Evolutionary conservation across 2,113 vertebrate genomes (phyloP).

Genomic region (Seriola quinqueradiata): DNA sequence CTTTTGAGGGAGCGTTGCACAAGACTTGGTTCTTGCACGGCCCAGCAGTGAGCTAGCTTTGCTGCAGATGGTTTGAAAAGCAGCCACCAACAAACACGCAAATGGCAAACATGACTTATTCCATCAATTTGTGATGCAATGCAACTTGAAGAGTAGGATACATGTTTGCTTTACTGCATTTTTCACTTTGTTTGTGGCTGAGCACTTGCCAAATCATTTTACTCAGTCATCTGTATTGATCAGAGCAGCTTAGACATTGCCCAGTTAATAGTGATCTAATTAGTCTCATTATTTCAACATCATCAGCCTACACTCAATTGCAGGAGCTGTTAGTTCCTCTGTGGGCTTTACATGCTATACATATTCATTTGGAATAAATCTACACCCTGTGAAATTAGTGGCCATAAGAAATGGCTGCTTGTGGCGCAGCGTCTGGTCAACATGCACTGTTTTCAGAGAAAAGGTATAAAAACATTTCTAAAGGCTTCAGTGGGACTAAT

Average conservation of each 20-base stretch:
- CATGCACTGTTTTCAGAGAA: slow-evolving; percentile 30
- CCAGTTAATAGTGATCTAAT: slow-evolving; percentile 33
- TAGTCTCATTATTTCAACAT: slow-evolving; percentile 44
- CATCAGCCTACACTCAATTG: slow-evolving; percentile 11
- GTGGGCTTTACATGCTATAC: neutral
- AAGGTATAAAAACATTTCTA: slow-evolving; percentile 41
- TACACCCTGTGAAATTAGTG: slow-evolving; percentile 3
- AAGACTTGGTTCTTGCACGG: slow-evolving; percentile 66
- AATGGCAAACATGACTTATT: slow-evolving; percentile 50
- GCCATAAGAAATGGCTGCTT: slow-evolving; percentile 7
- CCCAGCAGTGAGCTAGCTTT: slow-evolving; percentile 67
- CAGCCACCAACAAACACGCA: slow-evolving; percentile 57
- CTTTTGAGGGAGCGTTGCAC: slow-evolving; percentile 72
- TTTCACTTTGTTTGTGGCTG: slow-evolving; percentile 49
- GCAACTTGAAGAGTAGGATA: slow-evolving; percentile 29
- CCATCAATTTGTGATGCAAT: slow-evolving; percentile 58
- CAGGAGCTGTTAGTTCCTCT: slow-evolving; percentile 6
- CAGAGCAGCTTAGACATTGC: slow-evolving; percentile 31
- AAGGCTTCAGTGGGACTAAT: slow-evolving; percentile 43
- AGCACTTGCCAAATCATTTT: slow-evolving; percentile 55
- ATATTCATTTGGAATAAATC: slow-evolving; percentile 27
- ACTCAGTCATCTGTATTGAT: slow-evolving; percentile 55
- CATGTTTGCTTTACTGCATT: slow-evolving; percentile 46
- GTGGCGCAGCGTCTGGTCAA: slow-evolving; percentile 11
- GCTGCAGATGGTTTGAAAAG: slow-evolving; percentile 69